Evolutionary conservation across 1,140 invertebrate species (phyloP).

Genomic region (Drosophila takahashii): DNA sequence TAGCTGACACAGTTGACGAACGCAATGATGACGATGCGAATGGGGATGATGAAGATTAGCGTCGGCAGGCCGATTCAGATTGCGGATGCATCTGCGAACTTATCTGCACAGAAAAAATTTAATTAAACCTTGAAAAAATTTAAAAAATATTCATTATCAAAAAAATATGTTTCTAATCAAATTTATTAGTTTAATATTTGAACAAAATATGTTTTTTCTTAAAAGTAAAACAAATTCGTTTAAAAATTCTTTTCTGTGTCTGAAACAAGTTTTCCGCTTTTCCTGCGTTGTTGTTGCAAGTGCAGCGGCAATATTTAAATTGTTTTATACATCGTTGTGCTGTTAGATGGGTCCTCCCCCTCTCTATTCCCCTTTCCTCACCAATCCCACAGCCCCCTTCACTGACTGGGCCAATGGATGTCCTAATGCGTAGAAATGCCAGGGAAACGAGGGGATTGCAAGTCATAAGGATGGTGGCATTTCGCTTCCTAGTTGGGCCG

Average conservation of each 20-base stretch:
- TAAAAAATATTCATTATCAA: no score
- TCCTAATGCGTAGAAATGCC: constrained; percentile 71
- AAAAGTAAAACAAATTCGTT: no score
- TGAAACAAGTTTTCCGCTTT: constrained; percentile 59
- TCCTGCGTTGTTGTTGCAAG: constrained; percentile 68
- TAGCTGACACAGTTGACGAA: constrained; percentile 81
- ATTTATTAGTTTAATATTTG: no score
- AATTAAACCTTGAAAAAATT: neutral
- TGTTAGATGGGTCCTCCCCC: constrained; percentile 49
- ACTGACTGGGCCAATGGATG: constrained; percentile 65
- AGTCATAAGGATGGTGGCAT: constrained; percentile 35
- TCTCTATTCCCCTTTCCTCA: neutral
- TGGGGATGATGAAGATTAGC: constrained; percentile 79
- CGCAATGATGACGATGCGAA: constrained; percentile 57
- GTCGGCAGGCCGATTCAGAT: constrained; percentile 73
- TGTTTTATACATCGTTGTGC: constrained; percentile 80
- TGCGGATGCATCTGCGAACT: constrained; percentile 72
- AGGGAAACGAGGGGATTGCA: constrained; percentile 34
- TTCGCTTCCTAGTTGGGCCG: constrained; percentile 76
- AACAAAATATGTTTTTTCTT: no score
- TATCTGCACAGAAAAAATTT: constrained; percentile 21
- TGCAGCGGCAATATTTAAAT: constrained; percentile 82
- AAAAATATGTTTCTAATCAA: constrained; percentile 1
- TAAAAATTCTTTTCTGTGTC: neutral
- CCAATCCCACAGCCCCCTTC: neutral